Conservation (phyloP, 2,113 vertebrate genomes). For the Apteryx mantelli region DNA sequence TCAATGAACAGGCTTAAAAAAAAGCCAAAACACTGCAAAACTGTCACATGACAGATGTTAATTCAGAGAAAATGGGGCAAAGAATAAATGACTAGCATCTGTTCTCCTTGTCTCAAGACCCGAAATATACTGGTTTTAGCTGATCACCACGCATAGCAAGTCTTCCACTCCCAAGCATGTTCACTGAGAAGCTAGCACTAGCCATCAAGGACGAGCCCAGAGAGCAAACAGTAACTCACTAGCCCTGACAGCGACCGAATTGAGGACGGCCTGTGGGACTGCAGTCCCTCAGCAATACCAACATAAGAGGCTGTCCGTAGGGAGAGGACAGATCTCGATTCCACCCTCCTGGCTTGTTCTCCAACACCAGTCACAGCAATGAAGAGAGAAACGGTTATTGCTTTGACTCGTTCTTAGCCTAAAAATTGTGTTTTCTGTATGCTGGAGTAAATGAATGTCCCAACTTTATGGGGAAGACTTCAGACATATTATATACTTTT, state of each 20-base stretch:
- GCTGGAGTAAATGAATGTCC: background rate
- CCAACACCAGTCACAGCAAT: background rate
- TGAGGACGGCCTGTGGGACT: background rate
- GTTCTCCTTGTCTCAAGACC: rapidly evolving
- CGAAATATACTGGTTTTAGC: background rate
- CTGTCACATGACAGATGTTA: background rate
- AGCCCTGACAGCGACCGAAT: rapidly evolving
- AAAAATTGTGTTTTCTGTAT: background rate
- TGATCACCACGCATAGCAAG: background rate
- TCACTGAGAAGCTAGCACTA: background rate
- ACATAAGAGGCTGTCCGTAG: background rate
- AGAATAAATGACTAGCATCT: rapidly evolving
- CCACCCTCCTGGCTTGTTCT: background rate
- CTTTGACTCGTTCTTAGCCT: background rate
- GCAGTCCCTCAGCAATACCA: background rate
- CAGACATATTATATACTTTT: background rate
- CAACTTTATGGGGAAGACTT: background rate
- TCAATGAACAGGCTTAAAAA: background rate
- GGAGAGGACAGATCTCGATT: background rate
- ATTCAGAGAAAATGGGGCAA: rapidly evolving
- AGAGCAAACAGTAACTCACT: background rate
- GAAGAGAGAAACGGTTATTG: background rate
- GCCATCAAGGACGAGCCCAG: background rate
- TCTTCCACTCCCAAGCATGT: background rate
- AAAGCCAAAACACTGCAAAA: background rate